Evolutionary conservation across 1,140 invertebrate genomes (phyloP).

Genomic region (Phymastichus coffea): DNA sequence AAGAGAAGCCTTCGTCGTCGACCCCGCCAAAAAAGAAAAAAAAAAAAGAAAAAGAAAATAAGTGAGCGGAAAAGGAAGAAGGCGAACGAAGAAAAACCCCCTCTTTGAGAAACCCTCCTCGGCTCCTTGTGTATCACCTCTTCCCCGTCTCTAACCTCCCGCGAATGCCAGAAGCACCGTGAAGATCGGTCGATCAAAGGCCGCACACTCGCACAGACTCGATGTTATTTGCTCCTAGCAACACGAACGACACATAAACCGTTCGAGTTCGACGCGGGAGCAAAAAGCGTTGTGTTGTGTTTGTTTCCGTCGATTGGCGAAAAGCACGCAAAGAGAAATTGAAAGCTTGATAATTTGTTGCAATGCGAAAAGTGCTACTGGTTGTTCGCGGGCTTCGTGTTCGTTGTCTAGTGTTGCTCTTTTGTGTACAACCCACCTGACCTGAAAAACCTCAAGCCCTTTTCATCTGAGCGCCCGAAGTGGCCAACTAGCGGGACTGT

Average conservation of each 20-base stretch:
- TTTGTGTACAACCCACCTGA: slow-evolving; percentile 56
- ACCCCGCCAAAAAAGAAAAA: background rate
- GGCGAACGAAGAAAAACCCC: slow-evolving; percentile 15
- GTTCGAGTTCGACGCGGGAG: background rate
- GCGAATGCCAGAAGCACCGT: slow-evolving; percentile 51
- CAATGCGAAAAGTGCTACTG: slow-evolving; percentile 43
- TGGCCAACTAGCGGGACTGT: slow-evolving; percentile 6
- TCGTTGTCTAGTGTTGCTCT: slow-evolving; percentile 59
- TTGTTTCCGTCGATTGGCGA: too few species aligned
- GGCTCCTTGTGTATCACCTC: slow-evolving; percentile 50
- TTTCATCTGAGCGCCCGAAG: slow-evolving; percentile 30
- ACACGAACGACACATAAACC: too few species aligned
- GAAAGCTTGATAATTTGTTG: too few species aligned
- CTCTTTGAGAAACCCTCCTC: slow-evolving; percentile 45
- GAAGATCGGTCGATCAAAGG: slow-evolving; percentile 44
- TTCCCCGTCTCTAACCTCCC: slow-evolving; percentile 45
- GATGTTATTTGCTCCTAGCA: slow-evolving; percentile 28
- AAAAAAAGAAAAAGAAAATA: slow-evolving; percentile 7
- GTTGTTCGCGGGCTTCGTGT: slow-evolving; percentile 56
- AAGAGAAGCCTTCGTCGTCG: background rate
- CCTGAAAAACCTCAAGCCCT: slow-evolving; percentile 47
- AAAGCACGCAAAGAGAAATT: too few species aligned
- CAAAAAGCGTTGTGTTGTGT: too few species aligned
- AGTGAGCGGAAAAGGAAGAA: background rate
- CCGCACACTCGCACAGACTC: background rate